Conservation (phyloP, 2,797 vertebrate genomes). For the Melopsittacus undulatus region DNA sequence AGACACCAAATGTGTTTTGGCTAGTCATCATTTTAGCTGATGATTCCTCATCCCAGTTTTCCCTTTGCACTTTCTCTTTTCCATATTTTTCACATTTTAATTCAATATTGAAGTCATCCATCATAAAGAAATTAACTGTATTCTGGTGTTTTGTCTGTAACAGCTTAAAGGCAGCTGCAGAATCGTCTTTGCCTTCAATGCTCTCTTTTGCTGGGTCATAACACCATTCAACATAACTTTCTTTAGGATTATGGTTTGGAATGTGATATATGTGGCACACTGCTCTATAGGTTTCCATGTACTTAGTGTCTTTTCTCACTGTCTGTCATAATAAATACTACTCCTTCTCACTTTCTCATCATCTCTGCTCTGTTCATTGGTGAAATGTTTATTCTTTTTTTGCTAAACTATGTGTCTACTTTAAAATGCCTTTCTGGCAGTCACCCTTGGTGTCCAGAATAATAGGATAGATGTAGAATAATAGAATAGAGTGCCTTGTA, state of each 20-base stretch:
- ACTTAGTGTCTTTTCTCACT: not conserved
- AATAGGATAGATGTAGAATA: not conserved
- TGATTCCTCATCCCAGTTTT: not conserved
- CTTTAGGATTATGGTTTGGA: not conserved
- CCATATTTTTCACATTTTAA: not conserved
- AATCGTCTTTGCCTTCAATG: not conserved
- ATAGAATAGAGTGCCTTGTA: not conserved
- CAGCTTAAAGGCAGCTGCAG: not conserved
- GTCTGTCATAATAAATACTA: not conserved
- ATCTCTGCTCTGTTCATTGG: not conserved
- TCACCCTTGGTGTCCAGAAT: not conserved
- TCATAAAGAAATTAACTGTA: not conserved
- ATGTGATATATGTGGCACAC: not conserved
- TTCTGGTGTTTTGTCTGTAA: not conserved
- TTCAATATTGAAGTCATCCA: not conserved
- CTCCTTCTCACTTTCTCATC: not conserved
- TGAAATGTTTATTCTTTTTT: conserved; percentile 2
- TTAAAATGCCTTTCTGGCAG: not conserved
- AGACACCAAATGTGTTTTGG: not conserved
- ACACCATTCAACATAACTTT: not conserved
- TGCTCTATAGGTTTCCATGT: not conserved
- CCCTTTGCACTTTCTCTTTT: not conserved
- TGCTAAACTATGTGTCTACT: not conserved
- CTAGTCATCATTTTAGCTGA: not conserved
- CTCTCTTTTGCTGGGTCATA: not conserved